phyloP scores from a whole-genome alignment of 2,797 vertebrate genomes.

The Molossus molossus region DNA sequence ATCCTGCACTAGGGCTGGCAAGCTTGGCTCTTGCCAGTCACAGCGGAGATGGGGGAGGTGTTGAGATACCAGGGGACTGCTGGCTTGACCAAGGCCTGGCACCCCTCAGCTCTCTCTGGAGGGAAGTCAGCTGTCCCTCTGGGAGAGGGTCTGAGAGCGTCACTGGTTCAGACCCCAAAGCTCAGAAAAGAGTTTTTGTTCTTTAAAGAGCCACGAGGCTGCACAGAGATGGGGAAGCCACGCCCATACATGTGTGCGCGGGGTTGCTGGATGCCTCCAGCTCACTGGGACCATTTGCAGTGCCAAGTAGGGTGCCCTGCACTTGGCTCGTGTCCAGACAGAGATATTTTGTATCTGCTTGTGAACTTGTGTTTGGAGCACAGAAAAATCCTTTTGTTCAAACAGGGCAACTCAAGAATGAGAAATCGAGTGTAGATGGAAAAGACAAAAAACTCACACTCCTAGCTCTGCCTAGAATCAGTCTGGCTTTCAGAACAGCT shows the following conservation, averaged over 20 bases:
- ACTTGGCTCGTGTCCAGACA: background rate
- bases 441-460: background rate
- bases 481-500: background rate
- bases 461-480: background rate
- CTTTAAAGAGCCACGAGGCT: background rate
- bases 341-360: slow-evolving; percentile 64
- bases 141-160: background rate
- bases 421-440: background rate
- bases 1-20: slow-evolving; percentile 28
- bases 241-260: background rate
- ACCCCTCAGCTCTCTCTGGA: slow-evolving; percentile 82
- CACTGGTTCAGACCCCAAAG: slow-evolving; percentile 1
- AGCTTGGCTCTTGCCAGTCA: slow-evolving; percentile 80
- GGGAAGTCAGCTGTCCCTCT: slow-evolving; percentile 41
- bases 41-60: slow-evolving; percentile 26
- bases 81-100: slow-evolving; percentile 84
- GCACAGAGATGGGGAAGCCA: background rate
- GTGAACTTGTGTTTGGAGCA: background rate
- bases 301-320: background rate
- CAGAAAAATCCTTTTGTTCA: slow-evolving; percentile 42
- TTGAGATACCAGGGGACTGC: slow-evolving; percentile 79
- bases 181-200: background rate
- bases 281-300: background rate
- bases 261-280: background rate
- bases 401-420: background rate